Base-by-base conservation (phyloP, 2,113 vertebrate species). In the Phycodurus eques region DNA sequence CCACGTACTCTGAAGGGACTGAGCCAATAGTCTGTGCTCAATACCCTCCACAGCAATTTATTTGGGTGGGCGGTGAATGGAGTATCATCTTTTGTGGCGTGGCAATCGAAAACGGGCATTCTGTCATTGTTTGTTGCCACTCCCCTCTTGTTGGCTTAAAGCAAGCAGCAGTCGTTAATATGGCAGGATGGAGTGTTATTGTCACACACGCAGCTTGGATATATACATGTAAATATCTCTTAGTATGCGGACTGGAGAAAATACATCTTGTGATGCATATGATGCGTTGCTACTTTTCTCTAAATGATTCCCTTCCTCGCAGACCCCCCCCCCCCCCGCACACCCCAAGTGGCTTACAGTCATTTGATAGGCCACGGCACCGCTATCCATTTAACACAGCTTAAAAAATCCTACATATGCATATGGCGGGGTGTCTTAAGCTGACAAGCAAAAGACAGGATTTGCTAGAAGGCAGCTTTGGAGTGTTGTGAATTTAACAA, bases 401-500 rank as follows among this genome's bases (percentile, higher is more conserved):
- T 94, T 92, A 92, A 91, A 66, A 93, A 89, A 87, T 81, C 86
- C 82, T 87, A 86, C 87, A 91, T 92, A 92, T 92, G 91, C 92
- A 92, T 89, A 93, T 90, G 91, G 82, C 71, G 74, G 84, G 85
- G 88, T 83, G 73, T 92, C 76, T 87, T 93, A 85, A 93, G 90
- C 92, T 90, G 82, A 89, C 89, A 93, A 91, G 86, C 82, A 91
- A 88, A 90, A 85, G 89, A 92, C 86, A 68, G 65, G 86, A 92
- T 93, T 82, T 93, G 68, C 85, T 93, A 88, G 87, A 88, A 94
- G 90, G 79, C 86, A 71, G 53, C 83, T 92, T 90, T 91, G 85
- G 88, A 92, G 88, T 90, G 79, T 90, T 92, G 85, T 88, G 91
- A 92, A 93, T 94, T 93, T 93, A 93, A 93, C 92, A 93, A 93